Conservation (phyloP, 2,113 vertebrate genomes). For the Atherinomorus stipes region DNA sequence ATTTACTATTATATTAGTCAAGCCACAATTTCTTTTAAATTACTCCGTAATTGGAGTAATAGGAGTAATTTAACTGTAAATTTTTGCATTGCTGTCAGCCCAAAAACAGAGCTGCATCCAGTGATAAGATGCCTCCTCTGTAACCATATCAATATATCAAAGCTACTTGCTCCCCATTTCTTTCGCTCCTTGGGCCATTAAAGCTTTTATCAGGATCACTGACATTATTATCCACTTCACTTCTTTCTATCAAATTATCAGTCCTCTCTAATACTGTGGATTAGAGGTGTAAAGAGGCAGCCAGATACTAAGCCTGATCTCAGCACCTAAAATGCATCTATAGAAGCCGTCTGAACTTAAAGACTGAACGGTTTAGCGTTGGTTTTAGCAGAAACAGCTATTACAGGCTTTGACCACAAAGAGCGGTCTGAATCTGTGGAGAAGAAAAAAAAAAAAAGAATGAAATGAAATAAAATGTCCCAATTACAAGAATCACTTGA, state of each 20-base stretch:
- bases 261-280: neutral
- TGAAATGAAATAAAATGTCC: constrained; percentile 2
- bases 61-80: constrained; percentile 1
- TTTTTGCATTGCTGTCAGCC: neutral
- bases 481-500: constrained; percentile 26
- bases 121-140: neutral
- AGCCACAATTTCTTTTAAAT: neutral
- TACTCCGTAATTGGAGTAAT: neutral
- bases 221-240: constrained; percentile 12
- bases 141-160: constrained; percentile 5
- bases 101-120: neutral
- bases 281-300: neutral
- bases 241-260: constrained; percentile 6
- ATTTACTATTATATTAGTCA: too few relatives aligned
- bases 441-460: neutral
- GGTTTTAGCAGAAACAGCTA: neutral
- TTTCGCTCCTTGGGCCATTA: neutral
- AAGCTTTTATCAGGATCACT: constrained; percentile 3
- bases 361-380: neutral
- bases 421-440: constrained; percentile 4
- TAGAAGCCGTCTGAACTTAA: neutral
- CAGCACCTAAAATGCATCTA: neutral
- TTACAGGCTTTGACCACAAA: neutral
- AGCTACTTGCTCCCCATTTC: neutral
- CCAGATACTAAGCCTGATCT: neutral